These are phyloP conservation scores for Heliconius charithonia DNA, from an alignment of 2,888 invertebrate species.

Conservation along the genomic window DNA sequence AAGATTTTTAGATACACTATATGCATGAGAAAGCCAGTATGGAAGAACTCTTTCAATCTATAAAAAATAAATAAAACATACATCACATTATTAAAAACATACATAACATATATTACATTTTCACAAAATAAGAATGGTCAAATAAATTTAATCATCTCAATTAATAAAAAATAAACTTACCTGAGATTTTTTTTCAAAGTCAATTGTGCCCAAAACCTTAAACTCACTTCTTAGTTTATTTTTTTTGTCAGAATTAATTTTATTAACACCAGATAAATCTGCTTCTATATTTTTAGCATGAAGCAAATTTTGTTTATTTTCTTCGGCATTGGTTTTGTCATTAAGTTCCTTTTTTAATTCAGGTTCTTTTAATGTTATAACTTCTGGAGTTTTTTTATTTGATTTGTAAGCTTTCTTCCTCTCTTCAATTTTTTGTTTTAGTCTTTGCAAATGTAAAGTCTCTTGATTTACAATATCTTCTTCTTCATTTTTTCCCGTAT, in stretches of 20 bases:
- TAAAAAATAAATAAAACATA: slow-evolving; percentile 51
- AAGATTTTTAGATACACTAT: slow-evolving; percentile 89
- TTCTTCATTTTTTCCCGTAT: slow-evolving; percentile 72
- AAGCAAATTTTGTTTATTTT: slow-evolving; percentile 29
- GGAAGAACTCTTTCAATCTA: slow-evolving; percentile 92
- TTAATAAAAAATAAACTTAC: slow-evolving; percentile 57
- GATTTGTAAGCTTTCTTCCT: slow-evolving; percentile 67
- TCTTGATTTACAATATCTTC: slow-evolving; percentile 74
- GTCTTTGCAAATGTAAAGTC: slow-evolving; percentile 81
- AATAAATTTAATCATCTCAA: neutral
- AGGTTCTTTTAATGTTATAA: slow-evolving; percentile 44
- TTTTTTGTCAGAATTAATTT: slow-evolving; percentile 14
- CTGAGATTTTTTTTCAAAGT: slow-evolving; percentile 82
- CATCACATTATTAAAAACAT: too few relatives aligned
- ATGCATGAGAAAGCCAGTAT: slow-evolving; percentile 93
- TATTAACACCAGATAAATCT: slow-evolving; percentile 11
- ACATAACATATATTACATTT: neutral
- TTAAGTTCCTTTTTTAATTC: slow-evolving; percentile 20
- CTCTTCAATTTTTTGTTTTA: slow-evolving; percentile 85
- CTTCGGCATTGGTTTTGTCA: neutral
- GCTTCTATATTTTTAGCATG: slow-evolving; percentile 27
- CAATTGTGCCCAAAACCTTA: slow-evolving; percentile 87
- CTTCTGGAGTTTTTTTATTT: slow-evolving; percentile 40
- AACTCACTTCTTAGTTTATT: slow-evolving; percentile 69
- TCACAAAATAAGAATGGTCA: neutral